Conservation (phyloP, 2,113 vertebrate species). For the Myotis brandtii region DNA sequence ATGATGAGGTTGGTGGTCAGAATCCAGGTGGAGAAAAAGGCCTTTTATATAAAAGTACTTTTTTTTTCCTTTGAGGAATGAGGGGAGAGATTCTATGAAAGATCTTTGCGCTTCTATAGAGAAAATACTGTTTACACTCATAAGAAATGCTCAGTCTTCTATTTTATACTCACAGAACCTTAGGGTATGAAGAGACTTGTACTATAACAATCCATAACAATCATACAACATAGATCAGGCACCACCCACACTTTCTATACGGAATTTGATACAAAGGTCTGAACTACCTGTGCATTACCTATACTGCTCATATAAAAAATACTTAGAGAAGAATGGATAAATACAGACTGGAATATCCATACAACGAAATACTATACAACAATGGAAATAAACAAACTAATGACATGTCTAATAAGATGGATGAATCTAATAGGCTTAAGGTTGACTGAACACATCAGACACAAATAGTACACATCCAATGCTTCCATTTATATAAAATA, state of each 20-base stretch:
- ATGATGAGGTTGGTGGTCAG: not conserved
- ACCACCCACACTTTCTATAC: not conserved
- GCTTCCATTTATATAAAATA: not conserved
- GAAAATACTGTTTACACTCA: not conserved
- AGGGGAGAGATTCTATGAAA: slow-evolving; percentile 27
- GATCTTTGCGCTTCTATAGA: not conserved
- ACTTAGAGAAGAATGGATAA: not conserved
- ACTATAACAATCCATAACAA: not conserved
- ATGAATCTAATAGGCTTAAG: not conserved
- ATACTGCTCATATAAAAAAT: not conserved
- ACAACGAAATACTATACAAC: not conserved
- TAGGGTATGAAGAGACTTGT: not conserved
- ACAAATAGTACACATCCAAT: not conserved
- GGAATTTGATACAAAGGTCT: not conserved
- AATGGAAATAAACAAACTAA: slow-evolving; percentile 6
- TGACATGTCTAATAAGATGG: not conserved
- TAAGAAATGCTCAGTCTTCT: not conserved
- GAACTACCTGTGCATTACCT: not conserved
- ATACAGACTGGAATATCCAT: not conserved
- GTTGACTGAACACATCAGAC: slow-evolving; percentile 1
- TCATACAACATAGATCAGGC: not conserved
- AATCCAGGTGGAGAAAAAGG: not conserved
- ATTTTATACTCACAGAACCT: slow-evolving; percentile 2
- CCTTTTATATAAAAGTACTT: not conserved
- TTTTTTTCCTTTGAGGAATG: not conserved